A percentile compares a stretch with the other conserved stretches of the same genome.
Evolutionary conservation across 2,113 vertebrate genomes (phyloP).

Genomic region (Sterna hirundo): DNA sequence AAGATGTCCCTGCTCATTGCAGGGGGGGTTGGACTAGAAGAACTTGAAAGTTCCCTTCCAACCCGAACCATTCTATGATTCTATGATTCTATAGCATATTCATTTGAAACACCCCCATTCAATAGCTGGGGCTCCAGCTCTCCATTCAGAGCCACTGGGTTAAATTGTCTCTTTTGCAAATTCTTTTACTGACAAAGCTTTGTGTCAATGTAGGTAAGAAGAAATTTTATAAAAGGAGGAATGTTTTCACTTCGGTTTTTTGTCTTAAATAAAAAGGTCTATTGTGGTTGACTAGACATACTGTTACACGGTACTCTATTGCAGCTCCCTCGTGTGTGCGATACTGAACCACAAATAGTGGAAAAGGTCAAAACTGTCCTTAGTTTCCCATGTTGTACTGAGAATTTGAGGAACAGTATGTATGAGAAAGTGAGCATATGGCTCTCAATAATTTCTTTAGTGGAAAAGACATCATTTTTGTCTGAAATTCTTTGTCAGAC

Average conservation of each 20-base stretch:
- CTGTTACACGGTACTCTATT: neutral
- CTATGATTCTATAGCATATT: neutral
- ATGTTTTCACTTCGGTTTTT: neutral
- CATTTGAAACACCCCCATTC: neutral
- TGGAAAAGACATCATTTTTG: neutral
- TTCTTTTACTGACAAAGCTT: neutral
- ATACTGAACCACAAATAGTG: fast-evolving
- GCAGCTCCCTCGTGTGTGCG: neutral
- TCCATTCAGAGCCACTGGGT: neutral
- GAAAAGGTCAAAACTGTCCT: neutral
- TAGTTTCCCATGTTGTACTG: neutral
- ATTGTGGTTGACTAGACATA: neutral
- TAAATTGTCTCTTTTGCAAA: neutral
- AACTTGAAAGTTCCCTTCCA: neutral
- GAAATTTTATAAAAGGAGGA: neutral
- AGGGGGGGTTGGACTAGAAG: neutral
- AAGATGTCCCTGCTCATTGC: neutral
- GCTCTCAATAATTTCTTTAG: neutral
- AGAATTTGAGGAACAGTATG: neutral
- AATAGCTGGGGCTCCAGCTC: neutral
- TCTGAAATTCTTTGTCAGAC: neutral
- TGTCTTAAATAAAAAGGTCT: neutral
- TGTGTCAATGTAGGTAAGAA: neutral
- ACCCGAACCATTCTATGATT: neutral
- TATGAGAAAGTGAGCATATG: neutral